Conservation (phyloP, 2,888 invertebrate genomes). For the Gisinianus flammeolus region DNA sequence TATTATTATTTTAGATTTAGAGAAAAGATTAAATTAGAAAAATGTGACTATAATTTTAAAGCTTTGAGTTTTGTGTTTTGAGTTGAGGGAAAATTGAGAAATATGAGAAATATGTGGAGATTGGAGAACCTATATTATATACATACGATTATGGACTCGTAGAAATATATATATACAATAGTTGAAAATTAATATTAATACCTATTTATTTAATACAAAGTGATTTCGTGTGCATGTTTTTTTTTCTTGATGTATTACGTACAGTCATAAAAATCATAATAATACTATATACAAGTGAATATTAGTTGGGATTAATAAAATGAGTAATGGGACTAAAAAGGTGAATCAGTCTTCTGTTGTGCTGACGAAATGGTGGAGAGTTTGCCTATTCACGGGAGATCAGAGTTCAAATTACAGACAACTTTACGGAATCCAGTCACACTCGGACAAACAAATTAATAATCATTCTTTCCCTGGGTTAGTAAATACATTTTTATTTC, state of each 20-base stretch:
- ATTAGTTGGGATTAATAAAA: no score
- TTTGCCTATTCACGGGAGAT: slow-evolving; percentile 85
- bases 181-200: no score
- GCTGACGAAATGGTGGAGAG: slow-evolving; percentile 83
- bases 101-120: not conserved
- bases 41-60: not conserved
- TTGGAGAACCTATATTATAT: no score
- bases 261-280: no score
- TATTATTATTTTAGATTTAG: not conserved
- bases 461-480: not conserved
- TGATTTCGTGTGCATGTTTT: not conserved
- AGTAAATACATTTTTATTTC: no score
- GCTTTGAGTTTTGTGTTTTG: no score
- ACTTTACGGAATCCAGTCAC: slow-evolving; percentile 69
- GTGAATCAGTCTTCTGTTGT: slow-evolving; percentile 62
- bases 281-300: slow-evolving; percentile 1
- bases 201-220: no score
- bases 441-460: slow-evolving; percentile 33
- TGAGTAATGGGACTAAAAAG: slow-evolving; percentile 21
- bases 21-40: not conserved
- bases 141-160: no score
- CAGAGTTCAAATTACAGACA: slow-evolving; percentile 84
- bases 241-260: no score
- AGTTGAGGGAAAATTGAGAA: not conserved
- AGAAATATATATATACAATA: no score